Evolutionary conservation across 2,113 vertebrate species (phyloP).

Genomic region (Pionites leucogaster): DNA sequence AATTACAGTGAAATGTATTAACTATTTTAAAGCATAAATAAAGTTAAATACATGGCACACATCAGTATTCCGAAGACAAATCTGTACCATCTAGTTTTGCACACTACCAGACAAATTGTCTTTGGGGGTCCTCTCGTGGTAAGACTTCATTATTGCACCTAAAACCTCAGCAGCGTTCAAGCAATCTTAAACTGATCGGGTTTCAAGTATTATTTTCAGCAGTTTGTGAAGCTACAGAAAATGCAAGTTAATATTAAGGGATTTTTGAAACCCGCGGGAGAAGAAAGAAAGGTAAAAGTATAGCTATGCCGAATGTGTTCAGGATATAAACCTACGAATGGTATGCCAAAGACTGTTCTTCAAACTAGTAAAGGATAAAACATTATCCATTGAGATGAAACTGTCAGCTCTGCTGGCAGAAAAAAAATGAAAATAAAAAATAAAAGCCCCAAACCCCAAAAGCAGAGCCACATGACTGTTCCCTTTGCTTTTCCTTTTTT

Average conservation of each 20-base stretch:
- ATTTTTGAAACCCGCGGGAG: background rate
- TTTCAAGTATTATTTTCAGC: background rate
- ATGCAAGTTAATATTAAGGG: fast-evolving
- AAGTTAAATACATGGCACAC: background rate
- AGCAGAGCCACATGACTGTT: background rate
- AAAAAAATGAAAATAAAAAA: background rate
- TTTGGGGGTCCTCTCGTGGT: constrained; percentile 75
- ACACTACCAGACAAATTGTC: constrained; percentile 37
- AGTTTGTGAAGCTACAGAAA: background rate
- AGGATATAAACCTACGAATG: background rate
- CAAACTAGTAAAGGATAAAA: background rate
- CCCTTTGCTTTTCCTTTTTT: background rate
- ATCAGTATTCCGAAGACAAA: background rate
- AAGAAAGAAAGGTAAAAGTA: background rate
- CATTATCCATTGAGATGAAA: background rate
- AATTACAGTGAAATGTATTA: background rate
- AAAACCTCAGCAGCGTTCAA: background rate
- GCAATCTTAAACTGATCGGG: background rate
- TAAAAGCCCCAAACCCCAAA: background rate
- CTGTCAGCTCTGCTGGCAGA: background rate
- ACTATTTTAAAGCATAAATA: background rate
- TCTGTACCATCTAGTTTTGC: background rate
- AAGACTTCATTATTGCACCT: constrained; percentile 35
- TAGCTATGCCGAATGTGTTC: background rate
- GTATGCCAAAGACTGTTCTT: background rate